phyloP scores from a whole-genome alignment of 1,140 invertebrate species.

The Hylaeus volcanicus region DNA sequence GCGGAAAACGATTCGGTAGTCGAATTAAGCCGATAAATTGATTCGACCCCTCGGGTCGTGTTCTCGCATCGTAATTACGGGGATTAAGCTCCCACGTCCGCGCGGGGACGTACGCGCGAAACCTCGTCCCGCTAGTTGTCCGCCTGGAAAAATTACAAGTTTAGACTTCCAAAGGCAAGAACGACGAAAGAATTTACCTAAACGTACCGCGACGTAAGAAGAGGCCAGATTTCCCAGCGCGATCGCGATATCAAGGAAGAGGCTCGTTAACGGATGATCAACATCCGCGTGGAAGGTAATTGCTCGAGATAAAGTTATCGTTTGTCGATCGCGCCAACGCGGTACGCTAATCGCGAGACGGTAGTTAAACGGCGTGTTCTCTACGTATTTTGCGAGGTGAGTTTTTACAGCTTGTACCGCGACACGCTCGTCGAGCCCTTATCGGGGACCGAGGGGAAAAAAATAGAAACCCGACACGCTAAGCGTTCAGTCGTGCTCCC shows the following conservation, averaged over 20 bases:
- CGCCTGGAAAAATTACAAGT: conserved; percentile 9
- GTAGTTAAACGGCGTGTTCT: conserved; percentile 45
- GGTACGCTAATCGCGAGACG: conserved; percentile 73
- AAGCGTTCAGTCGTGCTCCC: conserved; percentile 18
- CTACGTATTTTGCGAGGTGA: conserved; percentile 43
- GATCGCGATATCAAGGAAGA: conserved; percentile 66
- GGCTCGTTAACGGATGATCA: conserved; percentile 77
- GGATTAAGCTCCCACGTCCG: conserved; percentile 31
- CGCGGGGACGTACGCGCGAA: neutral
- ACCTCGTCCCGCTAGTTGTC: neutral
- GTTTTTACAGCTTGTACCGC: conserved; percentile 55
- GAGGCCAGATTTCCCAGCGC: neutral
- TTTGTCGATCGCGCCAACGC: conserved; percentile 63
- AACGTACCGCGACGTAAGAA: neutral
- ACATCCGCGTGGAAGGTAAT: conserved; percentile 73
- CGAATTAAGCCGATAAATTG: conserved; percentile 54
- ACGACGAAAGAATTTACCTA: neutral
- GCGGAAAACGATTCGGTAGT: conserved; percentile 49
- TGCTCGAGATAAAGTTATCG: conserved; percentile 70
- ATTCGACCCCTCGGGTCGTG: conserved; percentile 52
- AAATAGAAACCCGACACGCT: conserved; percentile 42
- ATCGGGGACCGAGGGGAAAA: conserved; percentile 35
- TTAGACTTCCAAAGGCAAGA: neutral
- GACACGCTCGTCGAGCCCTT: conserved; percentile 48
- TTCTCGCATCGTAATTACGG: conserved; percentile 55